Evolutionary conservation across 2,888 invertebrate genomes (phyloP).

Genomic region (Harpalus rubripes): DNA sequence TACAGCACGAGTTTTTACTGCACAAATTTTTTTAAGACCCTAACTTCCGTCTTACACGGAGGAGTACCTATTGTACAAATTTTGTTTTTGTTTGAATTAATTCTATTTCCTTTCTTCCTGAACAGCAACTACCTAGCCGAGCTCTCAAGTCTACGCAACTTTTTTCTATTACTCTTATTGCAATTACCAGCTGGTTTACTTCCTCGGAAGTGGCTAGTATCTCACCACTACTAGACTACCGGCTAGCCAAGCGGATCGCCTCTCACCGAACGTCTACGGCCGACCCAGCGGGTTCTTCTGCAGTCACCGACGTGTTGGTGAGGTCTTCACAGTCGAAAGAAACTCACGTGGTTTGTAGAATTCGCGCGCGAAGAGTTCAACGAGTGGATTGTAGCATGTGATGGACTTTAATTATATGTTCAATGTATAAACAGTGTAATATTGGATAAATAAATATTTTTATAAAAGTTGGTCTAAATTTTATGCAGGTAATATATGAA

Average conservation of each 20-base stretch:
- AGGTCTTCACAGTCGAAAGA: slow-evolving; percentile 19
- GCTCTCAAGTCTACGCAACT: no score
- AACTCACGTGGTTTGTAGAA: not conserved
- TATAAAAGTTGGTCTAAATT: not conserved
- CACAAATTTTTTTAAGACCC: no score
- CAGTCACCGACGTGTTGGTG: slow-evolving; percentile 14
- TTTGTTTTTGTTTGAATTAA: no score
- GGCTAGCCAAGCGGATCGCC: slow-evolving; percentile 23
- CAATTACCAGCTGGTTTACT: not conserved
- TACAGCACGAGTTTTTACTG: no score
- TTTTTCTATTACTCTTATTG: not conserved
- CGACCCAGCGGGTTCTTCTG: slow-evolving; percentile 32
- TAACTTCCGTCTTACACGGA: no score
- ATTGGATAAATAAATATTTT: not conserved
- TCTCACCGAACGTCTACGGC: slow-evolving; percentile 45
- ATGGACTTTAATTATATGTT: not conserved
- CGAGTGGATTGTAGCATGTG: not conserved
- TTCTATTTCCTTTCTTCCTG: no score
- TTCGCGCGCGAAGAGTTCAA: slow-evolving; percentile 26
- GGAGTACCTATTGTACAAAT: no score
- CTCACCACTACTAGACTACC: slow-evolving; percentile 28
- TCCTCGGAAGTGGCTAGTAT: slow-evolving; percentile 35
- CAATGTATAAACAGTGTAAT: not conserved
- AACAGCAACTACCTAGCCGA: no score
- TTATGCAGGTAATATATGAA: not conserved